Percentiles rank a stretch among this genome's conserved stretches.
phyloP scores from a whole-genome alignment of 1,140 invertebrate genomes.

The Drosophila varians region DNA sequence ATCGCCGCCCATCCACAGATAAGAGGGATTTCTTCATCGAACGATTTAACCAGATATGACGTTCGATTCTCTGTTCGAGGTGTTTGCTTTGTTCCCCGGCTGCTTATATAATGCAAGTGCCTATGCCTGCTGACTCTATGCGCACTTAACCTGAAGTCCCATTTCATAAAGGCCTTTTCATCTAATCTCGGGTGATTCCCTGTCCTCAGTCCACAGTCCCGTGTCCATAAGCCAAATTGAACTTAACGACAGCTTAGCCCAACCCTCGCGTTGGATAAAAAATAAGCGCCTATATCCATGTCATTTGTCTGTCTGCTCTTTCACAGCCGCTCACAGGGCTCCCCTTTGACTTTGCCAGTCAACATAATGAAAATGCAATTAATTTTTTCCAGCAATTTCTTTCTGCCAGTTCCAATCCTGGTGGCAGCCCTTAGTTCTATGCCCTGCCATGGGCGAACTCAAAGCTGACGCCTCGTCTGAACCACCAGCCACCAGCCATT shows the following conservation, averaged over 20 bases:
- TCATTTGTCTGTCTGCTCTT: slow-evolving; percentile 73
- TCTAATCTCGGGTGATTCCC: too few relatives aligned
- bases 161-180: not conserved
- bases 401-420: slow-evolving; percentile 27
- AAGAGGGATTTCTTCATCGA: slow-evolving; percentile 33
- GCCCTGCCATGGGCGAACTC: slow-evolving; percentile 39
- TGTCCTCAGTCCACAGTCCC: slow-evolving; percentile 11
- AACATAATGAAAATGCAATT: slow-evolving; percentile 84
- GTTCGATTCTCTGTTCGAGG: not conserved
- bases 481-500: slow-evolving; percentile 3
- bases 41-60: slow-evolving; percentile 2
- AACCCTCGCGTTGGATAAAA: slow-evolving; percentile 23
- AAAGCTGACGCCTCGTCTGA: slow-evolving; percentile 51
- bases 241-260: slow-evolving; percentile 44
- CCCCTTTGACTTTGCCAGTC: slow-evolving; percentile 64
- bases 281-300: slow-evolving; percentile 68
- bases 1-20: slow-evolving; percentile 13
- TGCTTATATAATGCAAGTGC: not conserved
- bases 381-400: slow-evolving; percentile 83
- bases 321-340: slow-evolving; percentile 12
- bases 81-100: not conserved
- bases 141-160: not conserved
- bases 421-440: not conserved
- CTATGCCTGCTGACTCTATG: not conserved
- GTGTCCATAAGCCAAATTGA: slow-evolving; percentile 27